Evolutionary conservation across 2,888 invertebrate species (phyloP), one percentile per base, ranked within the genome.

Genomic region (Metellina segmentata): DNA sequence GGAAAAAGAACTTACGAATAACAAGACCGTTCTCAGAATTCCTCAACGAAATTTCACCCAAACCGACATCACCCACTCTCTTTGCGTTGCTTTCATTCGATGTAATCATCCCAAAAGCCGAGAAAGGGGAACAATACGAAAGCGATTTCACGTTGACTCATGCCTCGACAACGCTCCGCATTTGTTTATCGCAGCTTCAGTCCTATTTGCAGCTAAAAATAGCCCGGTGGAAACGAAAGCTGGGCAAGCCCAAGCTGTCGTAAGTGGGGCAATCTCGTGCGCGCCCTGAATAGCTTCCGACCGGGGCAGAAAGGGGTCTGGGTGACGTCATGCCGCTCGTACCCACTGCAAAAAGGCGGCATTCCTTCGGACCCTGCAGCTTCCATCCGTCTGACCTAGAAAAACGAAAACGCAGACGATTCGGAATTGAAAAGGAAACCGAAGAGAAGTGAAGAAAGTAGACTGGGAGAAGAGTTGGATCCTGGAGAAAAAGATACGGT

Each of bases 351-450:
- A 16, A 75, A 34, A 34, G 61, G 53, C 13, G 19, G 88, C 75
- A 81, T 89, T 81, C 70, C 75, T 89, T 77, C 69, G 75, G 81
- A 88, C 88, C 88, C 88, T 74, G 53, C 81, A 1, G 34, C 48
- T 81, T 74, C 81, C 88, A 88, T 88, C 88, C 61, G 81, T 52
- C 49, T 89, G 89, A 82, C 89, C 89, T 70, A 89, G 89, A 89
- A 89, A 88, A 81, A 78, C 51, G 88, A 88, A 88, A 88, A 70
- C 34, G 77, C 77, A 52, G 70, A 77, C 69, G 81, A 72, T 81
- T 88, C 16, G 53, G 19, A 78, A 85, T 53, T 81, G 75, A 70
- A 89, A 89, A 89, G 77, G 89, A 79, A 69, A 61, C 20, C 20
- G 13, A 19, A 61, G 61, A 53, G 61, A 79, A 79, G 52, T 49